phyloP scores from a whole-genome alignment of 1,140 invertebrate species.

The Nymphalis io region DNA sequence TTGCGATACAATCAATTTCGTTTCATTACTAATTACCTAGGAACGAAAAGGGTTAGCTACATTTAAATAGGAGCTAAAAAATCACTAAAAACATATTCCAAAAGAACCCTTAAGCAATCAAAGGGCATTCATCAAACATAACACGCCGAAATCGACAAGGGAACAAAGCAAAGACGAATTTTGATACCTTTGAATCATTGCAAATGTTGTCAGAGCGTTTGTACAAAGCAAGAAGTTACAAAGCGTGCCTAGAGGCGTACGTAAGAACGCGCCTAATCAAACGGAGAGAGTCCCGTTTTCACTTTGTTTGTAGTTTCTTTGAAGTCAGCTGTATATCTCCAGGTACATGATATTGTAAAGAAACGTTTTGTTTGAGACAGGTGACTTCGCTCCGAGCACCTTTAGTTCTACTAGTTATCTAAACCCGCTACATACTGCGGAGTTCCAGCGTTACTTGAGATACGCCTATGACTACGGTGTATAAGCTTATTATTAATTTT shows the following conservation, averaged over 20 bases:
- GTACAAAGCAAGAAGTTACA: slow-evolving; percentile 43
- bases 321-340: slow-evolving; percentile 43
- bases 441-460: neutral
- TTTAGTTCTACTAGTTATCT: neutral
- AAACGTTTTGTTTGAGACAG: slow-evolving; percentile 17
- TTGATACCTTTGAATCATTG: slow-evolving; percentile 25
- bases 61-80: neutral
- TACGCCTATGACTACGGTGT: neutral
- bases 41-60: neutral
- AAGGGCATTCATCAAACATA: neutral
- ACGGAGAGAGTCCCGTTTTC: slow-evolving; percentile 50
- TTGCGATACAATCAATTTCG: neutral
- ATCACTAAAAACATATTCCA: neutral
- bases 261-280: slow-evolving; percentile 66
- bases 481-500: neutral
- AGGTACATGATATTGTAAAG: slow-evolving; percentile 28
- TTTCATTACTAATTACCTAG: neutral
- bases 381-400: slow-evolving; percentile 12
- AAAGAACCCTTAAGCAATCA: neutral
- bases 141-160: slow-evolving; percentile 50
- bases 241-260: slow-evolving; percentile 51
- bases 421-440: neutral
- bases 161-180: slow-evolving; percentile 23
- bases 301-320: slow-evolving; percentile 65
- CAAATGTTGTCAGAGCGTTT: slow-evolving; percentile 43